Conservation (phyloP, 1,140 invertebrate genomes). For the Coboldia fuscipes region DNA sequence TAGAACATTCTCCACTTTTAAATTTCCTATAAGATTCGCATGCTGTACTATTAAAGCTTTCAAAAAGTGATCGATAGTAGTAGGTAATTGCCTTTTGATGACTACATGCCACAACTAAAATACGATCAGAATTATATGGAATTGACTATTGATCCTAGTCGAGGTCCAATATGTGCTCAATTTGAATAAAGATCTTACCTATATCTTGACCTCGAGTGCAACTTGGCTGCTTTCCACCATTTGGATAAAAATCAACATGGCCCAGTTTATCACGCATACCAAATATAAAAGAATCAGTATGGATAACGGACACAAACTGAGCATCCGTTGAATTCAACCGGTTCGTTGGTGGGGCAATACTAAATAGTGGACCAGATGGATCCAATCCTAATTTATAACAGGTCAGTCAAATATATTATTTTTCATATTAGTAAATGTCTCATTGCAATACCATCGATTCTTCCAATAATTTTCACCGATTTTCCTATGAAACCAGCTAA, state of each 20-base stretch:
- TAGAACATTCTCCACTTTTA: too few species aligned
- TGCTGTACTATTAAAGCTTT: constrained; percentile 22
- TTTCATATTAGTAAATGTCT: too few species aligned
- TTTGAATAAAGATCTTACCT: constrained; percentile 9
- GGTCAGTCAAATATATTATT: neutral
- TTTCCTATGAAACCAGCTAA: constrained; percentile 61
- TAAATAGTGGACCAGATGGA: constrained; percentile 16
- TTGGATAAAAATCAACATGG: constrained; percentile 52
- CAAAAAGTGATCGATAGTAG: constrained; percentile 4
- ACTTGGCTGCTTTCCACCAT: constrained; percentile 50
- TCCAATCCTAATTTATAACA: constrained; percentile 8
- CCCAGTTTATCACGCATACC: constrained; percentile 40
- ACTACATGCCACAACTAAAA: neutral
- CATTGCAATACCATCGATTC: too few species aligned
- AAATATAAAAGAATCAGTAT: constrained; percentile 47
- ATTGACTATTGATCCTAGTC: too few species aligned
- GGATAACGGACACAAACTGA: constrained; percentile 36
- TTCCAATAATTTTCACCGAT: too few species aligned
- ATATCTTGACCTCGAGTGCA: constrained; percentile 29
- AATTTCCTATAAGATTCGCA: too few species aligned
- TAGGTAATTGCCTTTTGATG: neutral
- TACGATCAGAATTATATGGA: too few species aligned
- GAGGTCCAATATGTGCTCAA: too few species aligned
- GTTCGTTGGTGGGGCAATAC: constrained; percentile 4
- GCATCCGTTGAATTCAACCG: constrained; percentile 21